Evolutionary conservation across 2,113 vertebrate species (phyloP).

Genomic region (Amazona vittata): DNA sequence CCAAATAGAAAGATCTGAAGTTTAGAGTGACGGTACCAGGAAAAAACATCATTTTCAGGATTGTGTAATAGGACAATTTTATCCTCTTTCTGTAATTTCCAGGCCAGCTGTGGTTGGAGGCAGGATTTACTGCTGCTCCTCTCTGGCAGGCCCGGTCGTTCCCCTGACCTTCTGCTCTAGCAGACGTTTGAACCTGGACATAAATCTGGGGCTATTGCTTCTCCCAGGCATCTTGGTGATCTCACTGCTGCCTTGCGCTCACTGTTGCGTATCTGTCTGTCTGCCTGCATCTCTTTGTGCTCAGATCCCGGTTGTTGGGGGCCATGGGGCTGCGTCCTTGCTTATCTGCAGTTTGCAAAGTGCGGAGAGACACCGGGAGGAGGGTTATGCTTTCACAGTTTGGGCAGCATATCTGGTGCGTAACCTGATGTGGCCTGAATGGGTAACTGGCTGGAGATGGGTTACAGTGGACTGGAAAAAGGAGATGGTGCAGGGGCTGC

Average conservation of each 20-base stretch:
- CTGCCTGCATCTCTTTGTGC: background rate
- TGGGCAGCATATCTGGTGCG: background rate
- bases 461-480: background rate
- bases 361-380: background rate
- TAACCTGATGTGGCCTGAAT: background rate
- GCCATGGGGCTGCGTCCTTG: background rate
- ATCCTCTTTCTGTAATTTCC: background rate
- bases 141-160: constrained; percentile 6
- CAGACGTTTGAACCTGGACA: background rate
- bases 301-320: fast-evolving
- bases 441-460: background rate
- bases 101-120: background rate
- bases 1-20: background rate
- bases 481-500: background rate
- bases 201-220: constrained; percentile 30
- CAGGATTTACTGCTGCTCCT: constrained; percentile 40
- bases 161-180: constrained; percentile 24
- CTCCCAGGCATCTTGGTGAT: background rate
- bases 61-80: background rate
- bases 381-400: background rate
- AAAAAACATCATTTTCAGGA: background rate
- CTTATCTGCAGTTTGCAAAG: background rate
- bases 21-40: background rate
- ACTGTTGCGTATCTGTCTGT: background rate
- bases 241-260: constrained; percentile 3